A percentile compares a stretch with the other conserved stretches of the same genome.
Conservation (phyloP, 2,888 invertebrate genomes). For the Lymantria monacha region DNA sequence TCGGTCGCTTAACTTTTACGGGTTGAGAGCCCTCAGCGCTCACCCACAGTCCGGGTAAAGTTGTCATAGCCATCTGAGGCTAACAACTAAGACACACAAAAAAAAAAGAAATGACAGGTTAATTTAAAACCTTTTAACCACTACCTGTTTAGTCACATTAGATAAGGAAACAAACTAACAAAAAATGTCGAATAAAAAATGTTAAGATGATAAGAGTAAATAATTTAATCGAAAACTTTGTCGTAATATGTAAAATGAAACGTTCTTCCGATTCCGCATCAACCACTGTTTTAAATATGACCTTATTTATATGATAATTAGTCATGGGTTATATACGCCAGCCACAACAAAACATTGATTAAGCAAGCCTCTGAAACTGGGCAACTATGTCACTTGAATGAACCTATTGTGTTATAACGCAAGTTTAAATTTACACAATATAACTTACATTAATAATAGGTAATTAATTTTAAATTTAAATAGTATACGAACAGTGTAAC, state of each 20-base stretch:
- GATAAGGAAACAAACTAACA: too few relatives aligned
- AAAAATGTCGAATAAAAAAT: too few relatives aligned
- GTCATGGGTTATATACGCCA: neutral
- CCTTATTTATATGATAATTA: neutral
- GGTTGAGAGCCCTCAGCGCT: too few relatives aligned
- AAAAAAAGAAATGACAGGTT: too few relatives aligned
- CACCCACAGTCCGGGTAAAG: too few relatives aligned
- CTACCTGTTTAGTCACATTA: too few relatives aligned
- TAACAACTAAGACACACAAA: too few relatives aligned
- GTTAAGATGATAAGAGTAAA: too few relatives aligned
- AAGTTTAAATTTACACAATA: neutral
- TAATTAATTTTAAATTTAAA: conserved; percentile 2
- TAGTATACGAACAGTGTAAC: neutral
- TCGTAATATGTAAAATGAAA: neutral
- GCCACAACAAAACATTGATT: neutral
- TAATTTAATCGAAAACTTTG: neutral
- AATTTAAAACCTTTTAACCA: too few relatives aligned
- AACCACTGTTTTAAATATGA: neutral
- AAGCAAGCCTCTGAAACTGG: neutral
- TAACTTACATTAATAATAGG: neutral
- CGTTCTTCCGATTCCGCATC: neutral
- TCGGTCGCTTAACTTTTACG: too few relatives aligned
- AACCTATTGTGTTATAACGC: neutral
- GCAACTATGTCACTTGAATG: neutral
- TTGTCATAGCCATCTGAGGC: too few relatives aligned